Percentiles rank a stretch among this genome's conserved stretches.
Evolutionary conservation across 1,140 invertebrate genomes (phyloP).

Genomic region (Drosophila lini): DNA sequence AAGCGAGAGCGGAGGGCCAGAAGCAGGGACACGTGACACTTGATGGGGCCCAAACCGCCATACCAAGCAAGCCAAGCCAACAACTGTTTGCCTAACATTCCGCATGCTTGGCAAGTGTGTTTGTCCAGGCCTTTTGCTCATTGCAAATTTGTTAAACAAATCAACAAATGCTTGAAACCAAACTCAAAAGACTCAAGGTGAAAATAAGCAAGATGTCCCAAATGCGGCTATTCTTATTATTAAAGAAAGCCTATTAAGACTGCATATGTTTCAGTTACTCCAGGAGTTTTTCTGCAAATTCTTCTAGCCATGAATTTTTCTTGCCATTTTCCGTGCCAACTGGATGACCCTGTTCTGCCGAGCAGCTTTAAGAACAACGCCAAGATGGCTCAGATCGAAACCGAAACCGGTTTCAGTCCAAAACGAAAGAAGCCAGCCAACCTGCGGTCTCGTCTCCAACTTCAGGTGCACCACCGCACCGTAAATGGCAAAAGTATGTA

Average conservation of each 20-base stretch:
- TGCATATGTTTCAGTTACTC: not conserved
- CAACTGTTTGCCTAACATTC: conserved; percentile 39
- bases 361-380: conserved; percentile 50
- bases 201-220: not conserved
- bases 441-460: conserved; percentile 34
- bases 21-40: conserved; percentile 66
- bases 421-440: conserved; percentile 39
- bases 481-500: conserved; percentile 55
- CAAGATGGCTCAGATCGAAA: conserved; percentile 43
- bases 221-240: not conserved
- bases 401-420: conserved; percentile 35
- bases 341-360: conserved; percentile 77
- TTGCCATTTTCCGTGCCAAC: conserved; percentile 57
- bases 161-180: conserved; percentile 50
- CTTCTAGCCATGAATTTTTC: not conserved
- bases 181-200: not conserved
- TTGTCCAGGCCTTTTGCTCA: conserved; percentile 52
- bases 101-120: conserved; percentile 46
- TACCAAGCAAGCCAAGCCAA: conserved; percentile 1
- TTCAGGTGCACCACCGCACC: conserved; percentile 33
- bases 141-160: conserved; percentile 71
- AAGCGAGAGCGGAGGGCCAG: conserved; percentile 7
- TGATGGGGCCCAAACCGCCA: conserved; percentile 43
- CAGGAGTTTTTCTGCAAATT: conserved; percentile 9
- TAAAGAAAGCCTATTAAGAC: not conserved